Evolutionary conservation across 2,888 invertebrate species (phyloP).

Genomic region (Campoplex capitator): DNA sequence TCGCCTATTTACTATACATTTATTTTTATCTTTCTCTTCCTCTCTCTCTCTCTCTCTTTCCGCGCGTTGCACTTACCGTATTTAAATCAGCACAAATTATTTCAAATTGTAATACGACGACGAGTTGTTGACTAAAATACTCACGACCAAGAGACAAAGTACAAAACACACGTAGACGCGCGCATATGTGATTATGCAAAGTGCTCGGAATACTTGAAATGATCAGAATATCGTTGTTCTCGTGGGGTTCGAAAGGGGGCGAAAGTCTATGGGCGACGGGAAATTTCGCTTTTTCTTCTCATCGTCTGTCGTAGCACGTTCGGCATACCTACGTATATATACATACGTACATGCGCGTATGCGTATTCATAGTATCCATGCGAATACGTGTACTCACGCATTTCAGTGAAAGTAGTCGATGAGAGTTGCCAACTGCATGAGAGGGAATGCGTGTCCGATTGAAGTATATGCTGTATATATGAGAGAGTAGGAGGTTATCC

Average conservation of each 20-base stretch:
- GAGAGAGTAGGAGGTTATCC: constrained; percentile 33
- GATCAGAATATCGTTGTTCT: constrained; percentile 8
- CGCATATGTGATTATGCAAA: not conserved
- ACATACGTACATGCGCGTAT: not conserved
- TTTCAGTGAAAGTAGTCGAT: constrained; percentile 64
- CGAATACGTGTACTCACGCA: constrained; percentile 51
- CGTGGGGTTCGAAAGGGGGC: constrained; percentile 11
- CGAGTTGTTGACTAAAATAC: not conserved
- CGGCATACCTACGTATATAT: not conserved
- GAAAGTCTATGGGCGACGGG: constrained; percentile 52
- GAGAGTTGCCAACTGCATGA: constrained; percentile 53
- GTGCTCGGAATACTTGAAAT: constrained; percentile 11
- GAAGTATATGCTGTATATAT: not conserved
- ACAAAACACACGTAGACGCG: not conserved
- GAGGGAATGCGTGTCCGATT: constrained; percentile 59
- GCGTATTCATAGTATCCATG: constrained; percentile 19
- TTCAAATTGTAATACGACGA: not conserved
- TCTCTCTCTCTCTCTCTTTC: not conserved
- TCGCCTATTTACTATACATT: not conserved
- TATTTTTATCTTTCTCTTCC: too few relatives aligned
- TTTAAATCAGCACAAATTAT: constrained; percentile 11
- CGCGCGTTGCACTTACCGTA: not conserved
- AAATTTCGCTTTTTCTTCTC: constrained; percentile 64
- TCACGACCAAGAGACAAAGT: not conserved
- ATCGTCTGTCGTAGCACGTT: constrained; percentile 59